Evolutionary conservation across 1,140 invertebrate genomes (phyloP).

Genomic region (Neodiprion pinetum): DNA sequence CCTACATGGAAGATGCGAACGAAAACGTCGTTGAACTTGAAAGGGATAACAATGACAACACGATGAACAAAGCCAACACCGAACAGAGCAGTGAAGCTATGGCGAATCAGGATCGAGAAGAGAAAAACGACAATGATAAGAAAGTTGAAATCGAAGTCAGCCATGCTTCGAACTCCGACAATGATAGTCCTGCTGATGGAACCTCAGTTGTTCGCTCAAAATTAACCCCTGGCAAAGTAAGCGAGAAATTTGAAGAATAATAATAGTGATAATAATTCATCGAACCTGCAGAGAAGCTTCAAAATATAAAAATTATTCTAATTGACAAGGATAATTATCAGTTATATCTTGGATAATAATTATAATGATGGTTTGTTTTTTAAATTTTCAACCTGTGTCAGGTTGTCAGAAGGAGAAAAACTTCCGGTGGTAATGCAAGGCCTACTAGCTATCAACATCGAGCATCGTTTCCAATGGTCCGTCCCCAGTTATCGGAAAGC

Average conservation of each 20-base stretch:
- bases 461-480: slow-evolving; percentile 64
- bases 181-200: slow-evolving; percentile 63
- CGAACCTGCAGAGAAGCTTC: slow-evolving; percentile 60
- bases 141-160: slow-evolving; percentile 64
- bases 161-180: slow-evolving; percentile 65
- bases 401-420: slow-evolving; percentile 48
- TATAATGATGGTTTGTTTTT: not conserved
- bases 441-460: slow-evolving; percentile 53
- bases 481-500: slow-evolving; percentile 58
- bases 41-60: not conserved
- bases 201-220: slow-evolving; percentile 69
- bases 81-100: not conserved
- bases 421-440: slow-evolving; percentile 40
- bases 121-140: slow-evolving; percentile 43
- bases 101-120: not conserved
- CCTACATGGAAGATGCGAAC: not conserved
- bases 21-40: not conserved
- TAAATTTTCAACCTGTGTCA: slow-evolving; percentile 18
- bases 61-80: slow-evolving; percentile 12
- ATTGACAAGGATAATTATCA: too few species aligned
- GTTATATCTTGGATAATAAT: not conserved
- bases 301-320: too few species aligned
- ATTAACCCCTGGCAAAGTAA: slow-evolving; percentile 73
- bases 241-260: not conserved
- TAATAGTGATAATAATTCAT: slow-evolving; percentile 11